A percentile compares a stretch with the other conserved stretches of the same genome.
Evolutionary conservation across 2,888 invertebrate species (phyloP).

Genomic region (Caenorhabditis virilis): DNA sequence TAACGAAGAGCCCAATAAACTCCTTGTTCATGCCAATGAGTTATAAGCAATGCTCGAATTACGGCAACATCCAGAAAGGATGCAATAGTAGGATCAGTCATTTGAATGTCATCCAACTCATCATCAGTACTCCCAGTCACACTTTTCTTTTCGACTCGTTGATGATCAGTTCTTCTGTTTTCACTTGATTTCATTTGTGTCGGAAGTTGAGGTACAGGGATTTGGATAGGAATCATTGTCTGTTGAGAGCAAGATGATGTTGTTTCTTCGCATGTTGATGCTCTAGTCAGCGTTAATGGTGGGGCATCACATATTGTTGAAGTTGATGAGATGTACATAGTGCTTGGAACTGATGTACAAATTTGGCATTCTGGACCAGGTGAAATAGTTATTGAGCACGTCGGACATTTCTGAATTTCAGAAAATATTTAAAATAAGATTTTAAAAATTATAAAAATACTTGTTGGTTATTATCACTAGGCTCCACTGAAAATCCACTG

Average conservation of each 20-base stretch:
- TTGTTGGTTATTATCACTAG: neutral
- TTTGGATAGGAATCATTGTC: slow-evolving; percentile 44
- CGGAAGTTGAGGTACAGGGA: slow-evolving; percentile 1
- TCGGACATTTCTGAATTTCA: neutral
- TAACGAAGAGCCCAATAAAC: slow-evolving; percentile 95
- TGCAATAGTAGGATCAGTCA: slow-evolving; percentile 73
- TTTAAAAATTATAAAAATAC: neutral
- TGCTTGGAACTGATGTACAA: neutral
- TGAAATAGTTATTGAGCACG: neutral
- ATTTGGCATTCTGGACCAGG: neutral
- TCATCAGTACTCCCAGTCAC: slow-evolving; percentile 40
- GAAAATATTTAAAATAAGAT: no score
- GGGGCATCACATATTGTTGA: slow-evolving; percentile 28
- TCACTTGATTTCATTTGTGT: neutral
- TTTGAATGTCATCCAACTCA: slow-evolving; percentile 35
- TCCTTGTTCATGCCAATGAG: slow-evolving; percentile 97
- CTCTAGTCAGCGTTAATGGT: slow-evolving; percentile 42
- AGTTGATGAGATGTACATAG: slow-evolving; percentile 9
- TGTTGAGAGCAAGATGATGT: slow-evolving; percentile 60
- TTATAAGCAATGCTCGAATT: slow-evolving; percentile 88
- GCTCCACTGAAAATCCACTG: slow-evolving; percentile 78
- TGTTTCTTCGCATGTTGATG: slow-evolving; percentile 50
- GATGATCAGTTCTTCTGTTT: slow-evolving; percentile 7
- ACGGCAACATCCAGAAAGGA: slow-evolving; percentile 96
- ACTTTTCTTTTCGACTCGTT: slow-evolving; percentile 21